phyloP scores from a whole-genome alignment of 1,140 invertebrate genomes.

The Trypoxylus dichotomus region DNA sequence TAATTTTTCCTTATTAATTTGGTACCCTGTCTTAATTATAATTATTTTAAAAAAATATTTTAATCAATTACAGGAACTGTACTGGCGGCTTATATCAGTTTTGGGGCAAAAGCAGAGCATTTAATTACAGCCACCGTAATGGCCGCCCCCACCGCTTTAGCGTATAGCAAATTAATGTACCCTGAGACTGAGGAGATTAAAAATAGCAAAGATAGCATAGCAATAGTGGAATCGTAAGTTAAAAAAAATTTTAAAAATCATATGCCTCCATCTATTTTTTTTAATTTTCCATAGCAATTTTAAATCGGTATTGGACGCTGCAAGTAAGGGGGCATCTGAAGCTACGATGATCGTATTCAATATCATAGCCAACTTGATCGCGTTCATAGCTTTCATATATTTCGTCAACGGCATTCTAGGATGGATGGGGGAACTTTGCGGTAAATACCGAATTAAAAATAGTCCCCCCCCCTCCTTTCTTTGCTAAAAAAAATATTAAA shows the following conservation, averaged over 20 bases:
- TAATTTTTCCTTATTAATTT: too few species aligned
- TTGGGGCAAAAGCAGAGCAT: constrained; percentile 82
- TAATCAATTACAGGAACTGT: constrained; percentile 67
- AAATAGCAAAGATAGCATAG: constrained; percentile 69
- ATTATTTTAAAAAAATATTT: neutral
- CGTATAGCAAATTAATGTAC: constrained; percentile 86
- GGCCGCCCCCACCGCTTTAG: constrained; percentile 90
- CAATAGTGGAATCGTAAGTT: constrained; percentile 65
- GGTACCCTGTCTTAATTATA: too few species aligned
- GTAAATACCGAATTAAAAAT: constrained; percentile 48
- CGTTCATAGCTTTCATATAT: constrained; percentile 84
- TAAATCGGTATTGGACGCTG: constrained; percentile 83
- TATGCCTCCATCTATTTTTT: neutral
- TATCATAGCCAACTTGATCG: constrained; percentile 90
- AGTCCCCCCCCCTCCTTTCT: neutral
- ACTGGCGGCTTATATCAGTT: constrained; percentile 88
- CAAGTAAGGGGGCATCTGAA: constrained; percentile 80
- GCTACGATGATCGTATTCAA: constrained; percentile 82
- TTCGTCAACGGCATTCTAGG: constrained; percentile 79
- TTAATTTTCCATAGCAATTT: constrained; percentile 67
- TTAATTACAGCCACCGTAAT: constrained; percentile 91
- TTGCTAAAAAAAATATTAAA: neutral
- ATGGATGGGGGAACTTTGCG: constrained; percentile 80
- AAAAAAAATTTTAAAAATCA: neutral
- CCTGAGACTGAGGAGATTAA: constrained; percentile 82